Percentiles rank a stretch among this genome's conserved stretches.
These are phyloP conservation scores for Tetropium fuscum DNA, from an alignment of 2,888 invertebrate species.

Conservation along the genomic window DNA sequence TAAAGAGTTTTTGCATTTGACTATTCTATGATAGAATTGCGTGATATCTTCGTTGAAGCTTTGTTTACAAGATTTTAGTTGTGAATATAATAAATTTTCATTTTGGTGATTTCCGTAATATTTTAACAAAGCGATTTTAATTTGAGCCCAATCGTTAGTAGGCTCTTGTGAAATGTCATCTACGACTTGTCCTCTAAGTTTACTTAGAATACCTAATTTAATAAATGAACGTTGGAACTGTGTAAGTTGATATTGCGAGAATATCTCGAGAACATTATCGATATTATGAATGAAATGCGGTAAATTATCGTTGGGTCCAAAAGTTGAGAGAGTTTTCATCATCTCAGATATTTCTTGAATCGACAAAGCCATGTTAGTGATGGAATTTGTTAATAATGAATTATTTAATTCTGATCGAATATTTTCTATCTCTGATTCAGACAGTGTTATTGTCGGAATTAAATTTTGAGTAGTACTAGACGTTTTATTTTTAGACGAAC, in stretches of 20 bases:
- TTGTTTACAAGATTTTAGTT: not conserved
- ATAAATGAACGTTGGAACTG: not conserved
- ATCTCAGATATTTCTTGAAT: not conserved
- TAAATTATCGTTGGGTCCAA: not conserved
- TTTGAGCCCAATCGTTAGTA: not conserved
- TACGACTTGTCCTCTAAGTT: not conserved
- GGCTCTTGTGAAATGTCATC: not conserved
- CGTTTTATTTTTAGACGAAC: not conserved
- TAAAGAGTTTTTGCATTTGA: not conserved
- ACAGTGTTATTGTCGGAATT: too few species aligned
- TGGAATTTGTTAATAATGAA: not conserved
- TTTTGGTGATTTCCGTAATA: not conserved
- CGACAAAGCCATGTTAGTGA: not conserved
- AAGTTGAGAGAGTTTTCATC: not conserved
- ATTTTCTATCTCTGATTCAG: too few species aligned
- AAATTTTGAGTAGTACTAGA: not conserved
- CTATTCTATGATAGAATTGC: constrained; percentile 2
- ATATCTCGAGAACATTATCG: not conserved
- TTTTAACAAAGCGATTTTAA: not conserved
- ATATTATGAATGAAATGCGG: not conserved
- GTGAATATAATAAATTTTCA: not conserved
- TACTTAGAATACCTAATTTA: not conserved
- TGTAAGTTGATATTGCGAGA: not conserved
- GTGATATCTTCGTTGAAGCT: not conserved
- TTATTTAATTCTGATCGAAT: not conserved